Percentiles rank a stretch among this genome's conserved stretches.
phyloP scores from a whole-genome alignment of 2,888 invertebrate species.

The Amiota communis region DNA sequence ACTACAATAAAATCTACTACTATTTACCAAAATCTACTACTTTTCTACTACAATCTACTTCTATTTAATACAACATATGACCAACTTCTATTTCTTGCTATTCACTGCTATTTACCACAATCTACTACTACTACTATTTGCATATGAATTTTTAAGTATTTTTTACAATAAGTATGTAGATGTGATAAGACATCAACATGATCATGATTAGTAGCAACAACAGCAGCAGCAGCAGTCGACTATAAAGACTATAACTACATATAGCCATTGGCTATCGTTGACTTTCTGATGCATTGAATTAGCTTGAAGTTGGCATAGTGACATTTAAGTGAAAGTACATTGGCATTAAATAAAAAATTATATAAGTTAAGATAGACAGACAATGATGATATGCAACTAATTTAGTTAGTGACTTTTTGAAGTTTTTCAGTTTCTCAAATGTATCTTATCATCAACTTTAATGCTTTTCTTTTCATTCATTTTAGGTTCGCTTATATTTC shows the following conservation, averaged over 20 bases:
- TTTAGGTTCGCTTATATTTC: conserved; percentile 96
- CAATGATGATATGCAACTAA: neutral
- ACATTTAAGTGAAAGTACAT: conserved; percentile 15
- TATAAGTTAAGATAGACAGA: neutral
- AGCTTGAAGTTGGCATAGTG: neutral
- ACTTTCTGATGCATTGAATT: conserved; percentile 15
- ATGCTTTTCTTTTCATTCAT: neutral
- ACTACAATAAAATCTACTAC: no score
- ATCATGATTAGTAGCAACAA: neutral
- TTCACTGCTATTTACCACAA: no score
- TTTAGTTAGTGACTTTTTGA: neutral
- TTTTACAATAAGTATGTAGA: no score
- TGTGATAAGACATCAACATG: no score
- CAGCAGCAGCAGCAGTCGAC: no score
- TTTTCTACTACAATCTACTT: no score
- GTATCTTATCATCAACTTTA: neutral
- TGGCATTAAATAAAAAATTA: neutral
- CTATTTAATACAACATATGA: no score
- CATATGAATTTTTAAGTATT: no score
- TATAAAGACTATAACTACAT: no score
- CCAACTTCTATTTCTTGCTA: no score
- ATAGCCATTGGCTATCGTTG: conserved; percentile 15
- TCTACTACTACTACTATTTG: no score
- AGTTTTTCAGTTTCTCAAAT: neutral
- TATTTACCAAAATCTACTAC: no score